These are phyloP conservation scores for Phocoena sinus DNA, from an alignment of 2,113 vertebrate species.

Conservation along the genomic window DNA sequence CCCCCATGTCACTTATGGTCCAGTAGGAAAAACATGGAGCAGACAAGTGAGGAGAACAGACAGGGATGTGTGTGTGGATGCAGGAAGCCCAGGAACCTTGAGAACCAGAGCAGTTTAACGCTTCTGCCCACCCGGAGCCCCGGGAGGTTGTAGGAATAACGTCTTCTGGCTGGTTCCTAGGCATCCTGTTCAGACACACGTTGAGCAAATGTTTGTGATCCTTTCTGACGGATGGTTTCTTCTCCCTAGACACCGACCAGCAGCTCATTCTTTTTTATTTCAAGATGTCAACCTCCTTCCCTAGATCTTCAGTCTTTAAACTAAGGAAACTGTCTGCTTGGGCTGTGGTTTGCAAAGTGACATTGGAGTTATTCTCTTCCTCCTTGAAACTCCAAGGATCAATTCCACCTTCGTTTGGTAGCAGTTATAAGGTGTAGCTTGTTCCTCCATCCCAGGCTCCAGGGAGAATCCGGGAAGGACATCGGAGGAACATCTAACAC, in stretches of 20 bases:
- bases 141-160: accelerated
- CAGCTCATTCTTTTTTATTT: no score
- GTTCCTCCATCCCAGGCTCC: not conserved
- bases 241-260: not conserved
- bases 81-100: accelerated
- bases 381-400: no score
- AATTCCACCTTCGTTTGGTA: not conserved
- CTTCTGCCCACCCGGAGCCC: accelerated
- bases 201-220: accelerated
- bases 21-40: not conserved
- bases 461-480: no score
- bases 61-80: accelerated
- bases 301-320: not conserved
- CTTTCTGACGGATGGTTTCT: not conserved
- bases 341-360: not conserved
- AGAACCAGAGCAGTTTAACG: not conserved
- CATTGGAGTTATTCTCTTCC: not conserved
- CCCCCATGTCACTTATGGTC: accelerated
- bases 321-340: not conserved
- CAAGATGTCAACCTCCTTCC: not conserved
- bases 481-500: accelerated
- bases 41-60: not conserved
- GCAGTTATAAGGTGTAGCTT: accelerated
- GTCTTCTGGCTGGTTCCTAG: accelerated
- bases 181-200: not conserved